Conservation (phyloP, 2,113 vertebrate species). For the Smithornis capensis region DNA sequence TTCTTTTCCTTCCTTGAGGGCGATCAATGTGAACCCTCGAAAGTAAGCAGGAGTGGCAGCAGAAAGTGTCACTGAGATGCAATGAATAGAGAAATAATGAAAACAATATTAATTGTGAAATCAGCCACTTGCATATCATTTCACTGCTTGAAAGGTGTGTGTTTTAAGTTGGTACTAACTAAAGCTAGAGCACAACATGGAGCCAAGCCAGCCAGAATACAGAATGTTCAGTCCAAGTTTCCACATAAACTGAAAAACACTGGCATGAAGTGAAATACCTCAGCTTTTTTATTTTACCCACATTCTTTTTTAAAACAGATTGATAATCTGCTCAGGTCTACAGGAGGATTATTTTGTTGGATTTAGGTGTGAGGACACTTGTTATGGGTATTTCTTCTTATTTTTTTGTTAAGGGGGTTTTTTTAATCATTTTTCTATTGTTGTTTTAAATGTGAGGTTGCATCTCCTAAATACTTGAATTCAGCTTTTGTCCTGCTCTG, state of each 20-base stretch:
- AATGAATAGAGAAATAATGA: slow-evolving; percentile 52
- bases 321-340: background rate
- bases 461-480: background rate
- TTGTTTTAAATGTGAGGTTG: background rate
- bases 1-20: slow-evolving; percentile 88
- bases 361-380: rapidly evolving
- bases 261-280: background rate
- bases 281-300: background rate
- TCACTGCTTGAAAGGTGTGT: background rate
- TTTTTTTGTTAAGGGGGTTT: background rate
- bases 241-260: background rate
- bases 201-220: background rate
- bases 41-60: slow-evolving; percentile 92
- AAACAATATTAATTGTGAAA: background rate
- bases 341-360: background rate
- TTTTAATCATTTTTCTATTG: too few species aligned
- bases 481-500: background rate
- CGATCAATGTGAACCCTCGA: slow-evolving; percentile 92
- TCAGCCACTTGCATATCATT: background rate
- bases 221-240: background rate
- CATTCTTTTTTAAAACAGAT: background rate
- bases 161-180: background rate
- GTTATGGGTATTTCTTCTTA: background rate
- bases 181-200: background rate
- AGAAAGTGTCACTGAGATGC: slow-evolving; percentile 82